phyloP scores from a whole-genome alignment of 2,797 vertebrate species.

The Trachops cirrhosus region DNA sequence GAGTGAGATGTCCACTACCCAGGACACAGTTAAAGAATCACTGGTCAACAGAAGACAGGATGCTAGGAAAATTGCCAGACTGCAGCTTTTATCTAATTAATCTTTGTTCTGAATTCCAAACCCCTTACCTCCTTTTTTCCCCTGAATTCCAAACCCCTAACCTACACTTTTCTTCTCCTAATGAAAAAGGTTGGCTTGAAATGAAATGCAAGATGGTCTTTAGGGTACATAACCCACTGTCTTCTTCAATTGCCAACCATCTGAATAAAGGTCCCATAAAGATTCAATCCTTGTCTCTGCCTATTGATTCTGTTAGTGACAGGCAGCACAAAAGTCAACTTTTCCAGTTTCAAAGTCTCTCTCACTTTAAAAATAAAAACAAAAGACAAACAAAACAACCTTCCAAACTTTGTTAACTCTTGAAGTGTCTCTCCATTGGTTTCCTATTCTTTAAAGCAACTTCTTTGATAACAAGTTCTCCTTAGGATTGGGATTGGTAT shows the following conservation, averaged over 20 bases:
- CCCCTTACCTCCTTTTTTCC: too few relatives aligned
- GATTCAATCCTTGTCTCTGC: neutral
- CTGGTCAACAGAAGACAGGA: neutral
- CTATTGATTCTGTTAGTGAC: neutral
- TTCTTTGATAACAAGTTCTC: neutral
- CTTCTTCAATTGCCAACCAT: neutral
- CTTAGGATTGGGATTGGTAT: neutral
- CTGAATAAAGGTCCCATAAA: neutral
- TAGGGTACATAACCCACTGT: too few relatives aligned
- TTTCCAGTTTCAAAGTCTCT: neutral
- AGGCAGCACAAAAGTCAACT: neutral
- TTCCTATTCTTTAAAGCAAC: neutral
- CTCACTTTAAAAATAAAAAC: slow-evolving; percentile 31
- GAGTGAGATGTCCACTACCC: neutral
- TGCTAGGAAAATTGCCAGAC: neutral
- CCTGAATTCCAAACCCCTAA: neutral
- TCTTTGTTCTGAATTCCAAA: neutral
- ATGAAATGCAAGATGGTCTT: neutral
- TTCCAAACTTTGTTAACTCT: neutral
- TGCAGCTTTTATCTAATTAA: neutral
- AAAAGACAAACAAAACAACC: neutral
- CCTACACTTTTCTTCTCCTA: neutral
- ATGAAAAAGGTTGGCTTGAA: neutral
- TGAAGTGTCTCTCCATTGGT: neutral
- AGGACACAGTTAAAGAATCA: neutral